phyloP scores from a whole-genome alignment of 2,797 vertebrate genomes.

The Gorsachius magnificus region DNA sequence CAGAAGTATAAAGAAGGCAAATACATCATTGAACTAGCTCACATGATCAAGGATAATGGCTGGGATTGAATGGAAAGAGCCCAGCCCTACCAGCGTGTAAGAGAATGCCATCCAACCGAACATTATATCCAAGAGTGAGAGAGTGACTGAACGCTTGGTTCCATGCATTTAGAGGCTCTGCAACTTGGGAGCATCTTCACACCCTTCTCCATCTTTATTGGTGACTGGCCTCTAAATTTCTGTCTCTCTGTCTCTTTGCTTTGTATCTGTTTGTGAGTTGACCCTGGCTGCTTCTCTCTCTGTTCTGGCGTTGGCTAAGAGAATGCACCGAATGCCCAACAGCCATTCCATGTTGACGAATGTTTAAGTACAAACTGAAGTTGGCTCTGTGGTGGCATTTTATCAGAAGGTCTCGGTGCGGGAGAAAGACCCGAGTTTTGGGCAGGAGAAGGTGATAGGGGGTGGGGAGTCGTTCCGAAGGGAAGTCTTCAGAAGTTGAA shows the following conservation, averaged over 20 bases:
- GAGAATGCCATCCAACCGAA: constrained; percentile 75
- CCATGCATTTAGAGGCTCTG: constrained; percentile 80
- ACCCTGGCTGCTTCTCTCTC: constrained; percentile 76
- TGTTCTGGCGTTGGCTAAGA: constrained; percentile 77
- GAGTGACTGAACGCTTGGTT: constrained; percentile 82
- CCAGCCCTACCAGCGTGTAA: constrained; percentile 56
- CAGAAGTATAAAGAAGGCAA: constrained; percentile 99
- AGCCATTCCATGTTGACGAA: constrained; percentile 48
- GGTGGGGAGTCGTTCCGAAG: constrained; percentile 1
- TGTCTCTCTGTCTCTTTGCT: constrained; percentile 86
- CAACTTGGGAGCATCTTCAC: constrained; percentile 74
- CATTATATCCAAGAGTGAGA: constrained; percentile 77
- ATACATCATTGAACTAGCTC: constrained; percentile 99
- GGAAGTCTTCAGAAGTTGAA: neutral
- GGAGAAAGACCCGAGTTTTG: constrained; percentile 31
- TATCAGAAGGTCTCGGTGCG: neutral
- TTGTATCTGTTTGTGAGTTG: constrained; percentile 83
- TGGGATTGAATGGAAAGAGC: constrained; percentile 87
- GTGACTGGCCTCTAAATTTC: constrained; percentile 80
- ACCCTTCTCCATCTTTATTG: constrained; percentile 77
- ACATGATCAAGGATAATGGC: constrained; percentile 99
- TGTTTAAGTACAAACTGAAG: neutral
- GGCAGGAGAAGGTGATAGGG: constrained; percentile 40
- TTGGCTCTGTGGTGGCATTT: constrained; percentile 44
- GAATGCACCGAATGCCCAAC: constrained; percentile 60